Percentiles rank a stretch among this genome's conserved stretches.
These are phyloP conservation scores for Agapornis canus DNA, from an alignment of 2,797 vertebrate genomes.

Conservation along the genomic window DNA sequence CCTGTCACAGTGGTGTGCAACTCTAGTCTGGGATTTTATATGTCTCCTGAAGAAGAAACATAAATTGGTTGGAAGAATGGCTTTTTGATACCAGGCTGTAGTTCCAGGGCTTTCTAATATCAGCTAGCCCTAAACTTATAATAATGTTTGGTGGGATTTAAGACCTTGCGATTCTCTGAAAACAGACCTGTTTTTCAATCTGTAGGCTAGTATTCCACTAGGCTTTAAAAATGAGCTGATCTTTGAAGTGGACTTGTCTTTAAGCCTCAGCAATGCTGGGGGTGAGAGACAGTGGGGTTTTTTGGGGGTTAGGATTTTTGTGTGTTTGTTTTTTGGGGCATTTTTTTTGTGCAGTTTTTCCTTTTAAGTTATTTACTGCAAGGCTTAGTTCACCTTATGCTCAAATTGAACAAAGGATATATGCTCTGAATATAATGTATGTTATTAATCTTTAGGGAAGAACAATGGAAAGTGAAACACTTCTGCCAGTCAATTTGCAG, in stretches of 20 bases:
- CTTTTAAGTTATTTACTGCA: background rate
- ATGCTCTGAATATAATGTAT: background rate
- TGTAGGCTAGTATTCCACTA: background rate
- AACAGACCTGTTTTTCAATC: background rate
- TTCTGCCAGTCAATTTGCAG: background rate
- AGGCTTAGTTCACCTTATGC: background rate
- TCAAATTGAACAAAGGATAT: background rate
- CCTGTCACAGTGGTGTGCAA: background rate
- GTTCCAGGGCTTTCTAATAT: background rate
- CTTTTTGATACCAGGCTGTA: background rate
- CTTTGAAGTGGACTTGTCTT: background rate
- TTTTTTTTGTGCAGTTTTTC: background rate
- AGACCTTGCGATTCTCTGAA: background rate
- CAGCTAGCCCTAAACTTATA: background rate
- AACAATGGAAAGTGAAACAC: background rate
- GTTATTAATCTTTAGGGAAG: background rate
- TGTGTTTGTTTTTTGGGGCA: rapidly evolving
- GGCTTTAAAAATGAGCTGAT: background rate
- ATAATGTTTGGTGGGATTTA: background rate
- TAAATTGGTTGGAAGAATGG: background rate
- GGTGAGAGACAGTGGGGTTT: background rate
- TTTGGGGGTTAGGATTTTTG: background rate
- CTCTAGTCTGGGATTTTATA: background rate
- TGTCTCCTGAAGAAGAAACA: background rate
- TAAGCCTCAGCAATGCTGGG: background rate